Base-by-base conservation (phyloP, 2,113 vertebrate genomes). In the Onychostoma macrolepis region DNA sequence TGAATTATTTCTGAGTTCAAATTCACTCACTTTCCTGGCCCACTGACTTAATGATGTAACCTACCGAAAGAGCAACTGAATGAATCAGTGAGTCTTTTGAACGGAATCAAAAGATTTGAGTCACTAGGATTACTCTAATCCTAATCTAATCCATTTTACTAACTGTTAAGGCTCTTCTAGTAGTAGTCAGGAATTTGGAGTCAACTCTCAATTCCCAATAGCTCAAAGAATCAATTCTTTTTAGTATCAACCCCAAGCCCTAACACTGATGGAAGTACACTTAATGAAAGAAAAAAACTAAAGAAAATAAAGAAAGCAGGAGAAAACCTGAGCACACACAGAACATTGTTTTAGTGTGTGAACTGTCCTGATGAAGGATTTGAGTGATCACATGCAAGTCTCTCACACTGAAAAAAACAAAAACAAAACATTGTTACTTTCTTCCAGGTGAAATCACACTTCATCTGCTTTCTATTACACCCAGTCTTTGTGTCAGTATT, bases 81-180 rank as follows among this genome's bases (percentile, higher is more conserved):
- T 50, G 30, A 24, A 85, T 74, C 71, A 74, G 71, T 74, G 71
- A 74, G 24, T 45, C 72, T 43, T 75, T 43, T 75, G 24, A 26
- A 26, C 11, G n/a, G 41, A 45, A 75, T 45, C 38, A 75, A 75
- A 45, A 43, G 38, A 75, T 41, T 6, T 45, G 72, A 75, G 72
- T 75, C 38, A 75, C 72, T 75, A 2, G 72, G 41, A 45, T 75
- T 26, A 43, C 72, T 75, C 38, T 26, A 75, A 26, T 45, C 72
- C 38, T 15, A 75, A 45, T 45, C 72, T 75, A 45, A 75, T 75
- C 38, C 6, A 0, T 75, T 26, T 41, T 75, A 75, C 24, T 38
- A 71, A 38, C 19, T 72, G 33, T 45, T 75, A 43, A 75, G 72
- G 38, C 72, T 45, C 38, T 75, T 43, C 38, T 26, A 45, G 72